Conservation (phyloP, 1,140 invertebrate genomes). For the Trichoplusia ni region DNA sequence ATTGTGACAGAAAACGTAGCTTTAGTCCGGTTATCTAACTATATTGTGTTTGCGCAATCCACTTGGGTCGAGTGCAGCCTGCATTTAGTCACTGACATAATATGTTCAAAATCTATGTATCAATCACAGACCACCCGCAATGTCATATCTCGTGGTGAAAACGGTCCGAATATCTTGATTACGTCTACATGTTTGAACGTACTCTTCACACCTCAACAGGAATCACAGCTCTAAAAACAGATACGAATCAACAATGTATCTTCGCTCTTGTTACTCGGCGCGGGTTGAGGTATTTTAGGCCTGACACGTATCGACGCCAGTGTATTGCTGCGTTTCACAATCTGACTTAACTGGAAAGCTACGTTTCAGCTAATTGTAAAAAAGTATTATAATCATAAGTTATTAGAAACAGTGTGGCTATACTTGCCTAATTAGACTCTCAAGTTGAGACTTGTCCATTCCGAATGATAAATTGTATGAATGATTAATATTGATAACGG, state of each 20-base stretch:
- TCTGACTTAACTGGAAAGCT: constrained; percentile 22
- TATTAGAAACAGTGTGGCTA: constrained; percentile 41
- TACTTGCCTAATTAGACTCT: constrained; percentile 42
- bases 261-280: not conserved
- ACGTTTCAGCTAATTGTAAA: constrained; percentile 38
- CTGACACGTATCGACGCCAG: not conserved
- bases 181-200: constrained; percentile 32
- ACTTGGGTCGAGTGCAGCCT: constrained; percentile 36
- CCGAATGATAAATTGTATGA: constrained; percentile 50
- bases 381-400: constrained; percentile 38
- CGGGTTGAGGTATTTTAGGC: not conserved
- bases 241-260: not conserved
- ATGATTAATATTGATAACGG: constrained; percentile 47
- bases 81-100: constrained; percentile 36
- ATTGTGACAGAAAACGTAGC: constrained; percentile 40
- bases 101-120: not conserved
- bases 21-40: constrained; percentile 25
- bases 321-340: constrained; percentile 13
- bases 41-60: constrained; percentile 30
- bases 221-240: constrained; percentile 32
- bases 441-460: constrained; percentile 56
- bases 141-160: constrained; percentile 24
- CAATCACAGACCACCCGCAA: not conserved
- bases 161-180: constrained; percentile 24
- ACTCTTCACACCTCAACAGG: constrained; percentile 8